These are phyloP conservation scores for Lanistes nyassanus DNA, from an alignment of 1,140 invertebrate species.

Conservation along the genomic window DNA sequence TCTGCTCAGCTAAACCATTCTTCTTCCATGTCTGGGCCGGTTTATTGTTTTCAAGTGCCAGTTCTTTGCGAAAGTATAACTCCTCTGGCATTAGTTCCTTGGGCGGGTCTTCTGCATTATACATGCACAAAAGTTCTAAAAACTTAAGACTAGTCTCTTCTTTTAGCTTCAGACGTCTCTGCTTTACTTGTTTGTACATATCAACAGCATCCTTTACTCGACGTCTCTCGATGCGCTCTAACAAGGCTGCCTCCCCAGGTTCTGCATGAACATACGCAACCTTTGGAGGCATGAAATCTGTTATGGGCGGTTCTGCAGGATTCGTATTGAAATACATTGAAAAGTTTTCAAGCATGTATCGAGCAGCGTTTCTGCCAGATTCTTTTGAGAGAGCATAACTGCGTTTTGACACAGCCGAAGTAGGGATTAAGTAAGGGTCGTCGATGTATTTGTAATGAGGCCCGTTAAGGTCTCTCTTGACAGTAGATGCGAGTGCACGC, in stretches of 20 bases:
- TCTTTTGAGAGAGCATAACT: slow-evolving; percentile 20
- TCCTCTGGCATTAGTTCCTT: slow-evolving; percentile 10
- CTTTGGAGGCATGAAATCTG: slow-evolving; percentile 23
- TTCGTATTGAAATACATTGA: slow-evolving; percentile 19
- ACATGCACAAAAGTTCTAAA: slow-evolving; percentile 16
- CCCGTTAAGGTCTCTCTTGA: slow-evolving; percentile 2
- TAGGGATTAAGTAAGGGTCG: slow-evolving; percentile 12
- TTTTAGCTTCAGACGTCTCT: not conserved
- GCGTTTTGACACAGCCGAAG: slow-evolving; percentile 1
- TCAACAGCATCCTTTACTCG: slow-evolving; percentile 19
- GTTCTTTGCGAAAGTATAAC: slow-evolving; percentile 8
- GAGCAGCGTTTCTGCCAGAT: slow-evolving; percentile 18
- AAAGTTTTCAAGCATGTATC: slow-evolving; percentile 16
- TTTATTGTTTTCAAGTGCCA: not conserved
- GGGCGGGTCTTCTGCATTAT: slow-evolving; percentile 18
- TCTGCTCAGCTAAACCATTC: slow-evolving; percentile 12
- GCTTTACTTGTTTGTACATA: slow-evolving; percentile 14
- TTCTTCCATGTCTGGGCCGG: slow-evolving; percentile 17
- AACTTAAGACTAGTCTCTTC: not conserved
- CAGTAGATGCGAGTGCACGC: slow-evolving; percentile 14
- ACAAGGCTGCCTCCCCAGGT: not conserved
- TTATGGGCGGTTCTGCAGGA: slow-evolving; percentile 4
- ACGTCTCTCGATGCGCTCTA: slow-evolving; percentile 19
- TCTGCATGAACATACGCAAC: slow-evolving; percentile 3
- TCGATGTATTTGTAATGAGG: slow-evolving; percentile 24